These are phyloP conservation scores for Elegia similella DNA, from an alignment of 2,888 invertebrate genomes.

Conservation along the genomic window DNA sequence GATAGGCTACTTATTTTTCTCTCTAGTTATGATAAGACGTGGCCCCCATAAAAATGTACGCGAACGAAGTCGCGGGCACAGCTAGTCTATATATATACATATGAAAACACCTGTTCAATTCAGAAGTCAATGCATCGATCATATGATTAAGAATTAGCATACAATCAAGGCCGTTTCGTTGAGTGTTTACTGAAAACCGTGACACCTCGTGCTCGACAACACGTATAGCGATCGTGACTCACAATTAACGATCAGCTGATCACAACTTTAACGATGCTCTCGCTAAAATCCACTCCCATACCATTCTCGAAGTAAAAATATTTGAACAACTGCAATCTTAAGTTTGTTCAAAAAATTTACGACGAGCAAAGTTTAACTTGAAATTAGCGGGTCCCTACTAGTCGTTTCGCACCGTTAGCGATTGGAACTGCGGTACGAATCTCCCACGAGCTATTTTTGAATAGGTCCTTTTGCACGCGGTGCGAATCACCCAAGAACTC, in stretches of 20 bases:
- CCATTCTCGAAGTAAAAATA: background rate
- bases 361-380: background rate
- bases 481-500: too few species aligned
- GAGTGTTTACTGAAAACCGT: slow-evolving; percentile 13
- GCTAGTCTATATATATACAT: background rate
- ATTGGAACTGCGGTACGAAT: too few species aligned
- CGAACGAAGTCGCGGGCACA: too few species aligned
- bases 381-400: too few species aligned
- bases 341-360: background rate
- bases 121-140: background rate
- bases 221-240: slow-evolving; percentile 17
- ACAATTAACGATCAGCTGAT: slow-evolving; percentile 7
- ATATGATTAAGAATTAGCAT: slow-evolving; percentile 3
- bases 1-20: too few species aligned
- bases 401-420: too few species aligned
- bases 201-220: slow-evolving; percentile 12
- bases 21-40: too few species aligned
- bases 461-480: too few species aligned
- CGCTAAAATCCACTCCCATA: background rate
- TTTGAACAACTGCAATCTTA: background rate
- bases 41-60: too few species aligned
- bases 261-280: slow-evolving; percentile 2
- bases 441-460: too few species aligned
- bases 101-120: background rate
- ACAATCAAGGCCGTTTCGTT: background rate